Percentiles rank a stretch among this genome's conserved stretches.
phyloP scores from a whole-genome alignment of 1,140 invertebrate species.

The Philopotamus ludificatus region DNA sequence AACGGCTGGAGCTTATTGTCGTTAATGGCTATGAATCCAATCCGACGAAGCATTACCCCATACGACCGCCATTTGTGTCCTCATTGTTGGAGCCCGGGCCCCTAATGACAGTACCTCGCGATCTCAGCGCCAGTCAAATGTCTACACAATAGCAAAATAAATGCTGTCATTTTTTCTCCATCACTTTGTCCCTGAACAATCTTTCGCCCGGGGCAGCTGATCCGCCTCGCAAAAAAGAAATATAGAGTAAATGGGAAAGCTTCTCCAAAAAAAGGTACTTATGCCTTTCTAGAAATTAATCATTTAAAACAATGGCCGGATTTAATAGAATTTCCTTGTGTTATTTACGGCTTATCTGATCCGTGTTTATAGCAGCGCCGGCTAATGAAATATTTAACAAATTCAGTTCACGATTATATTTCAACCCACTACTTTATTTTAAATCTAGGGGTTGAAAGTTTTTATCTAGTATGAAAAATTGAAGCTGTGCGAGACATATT shows the following conservation, averaged over 20 bases:
- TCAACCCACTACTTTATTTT: too few relatives aligned
- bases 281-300: conserved; percentile 1
- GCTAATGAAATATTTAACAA: too few relatives aligned
- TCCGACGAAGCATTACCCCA: conserved; percentile 32
- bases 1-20: not conserved
- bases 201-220: not conserved
- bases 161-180: conserved; percentile 35
- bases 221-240: not conserved
- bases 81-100: conserved; percentile 24
- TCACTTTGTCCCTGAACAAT: conserved; percentile 26
- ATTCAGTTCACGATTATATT: too few relatives aligned
- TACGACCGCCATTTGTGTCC: conserved; percentile 36
- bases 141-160: conserved; percentile 34
- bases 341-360: not conserved
- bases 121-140: conserved; percentile 15
- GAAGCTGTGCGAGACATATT: too few relatives aligned
- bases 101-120: conserved; percentile 24
- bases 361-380: too few relatives aligned
- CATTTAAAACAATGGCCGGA: conserved; percentile 3
- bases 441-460: too few relatives aligned
- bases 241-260: not conserved
- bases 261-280: not conserved
- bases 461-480: too few relatives aligned
- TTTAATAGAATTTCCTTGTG: not conserved
- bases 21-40: conserved; percentile 36